These are phyloP conservation scores for Notospermus geniculatus DNA, from an alignment of 1,140 invertebrate species.

Conservation along the genomic window DNA sequence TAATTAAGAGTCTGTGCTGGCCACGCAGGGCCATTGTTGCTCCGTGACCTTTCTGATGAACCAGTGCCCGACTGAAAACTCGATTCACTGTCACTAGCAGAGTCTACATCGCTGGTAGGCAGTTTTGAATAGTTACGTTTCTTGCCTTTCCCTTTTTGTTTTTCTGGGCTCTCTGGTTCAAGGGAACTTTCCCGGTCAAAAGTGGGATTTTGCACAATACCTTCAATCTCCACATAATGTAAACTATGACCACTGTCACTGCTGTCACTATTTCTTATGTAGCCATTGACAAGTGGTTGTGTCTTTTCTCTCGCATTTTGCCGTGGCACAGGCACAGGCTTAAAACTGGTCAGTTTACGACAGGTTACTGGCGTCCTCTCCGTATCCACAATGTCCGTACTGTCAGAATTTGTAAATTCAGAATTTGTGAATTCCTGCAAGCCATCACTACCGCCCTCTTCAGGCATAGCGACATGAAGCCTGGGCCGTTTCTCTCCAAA, in stretches of 20 bases:
- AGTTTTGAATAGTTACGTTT: conserved; percentile 3
- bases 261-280: neutral
- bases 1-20: neutral
- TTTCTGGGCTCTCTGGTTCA: neutral
- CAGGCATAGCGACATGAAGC: neutral
- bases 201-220: neutral
- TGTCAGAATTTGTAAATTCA: conserved; percentile 1
- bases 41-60: neutral
- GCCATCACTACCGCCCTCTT: neutral
- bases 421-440: neutral
- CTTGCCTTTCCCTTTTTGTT: neutral
- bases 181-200: neutral
- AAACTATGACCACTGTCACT: neutral
- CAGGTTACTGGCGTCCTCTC: neutral
- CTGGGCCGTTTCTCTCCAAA: neutral
- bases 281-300: neutral
- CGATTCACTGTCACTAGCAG: neutral
- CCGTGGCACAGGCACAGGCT: neutral
- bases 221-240: neutral
- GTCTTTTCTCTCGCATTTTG: neutral
- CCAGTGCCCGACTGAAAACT: neutral
- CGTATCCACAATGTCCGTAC: neutral
- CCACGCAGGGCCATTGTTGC: neutral
- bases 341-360: neutral
- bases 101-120: conserved; percentile 6